These are phyloP conservation scores for Dynastes maya DNA, from an alignment of 2,888 invertebrate species.

Conservation along the genomic window DNA sequence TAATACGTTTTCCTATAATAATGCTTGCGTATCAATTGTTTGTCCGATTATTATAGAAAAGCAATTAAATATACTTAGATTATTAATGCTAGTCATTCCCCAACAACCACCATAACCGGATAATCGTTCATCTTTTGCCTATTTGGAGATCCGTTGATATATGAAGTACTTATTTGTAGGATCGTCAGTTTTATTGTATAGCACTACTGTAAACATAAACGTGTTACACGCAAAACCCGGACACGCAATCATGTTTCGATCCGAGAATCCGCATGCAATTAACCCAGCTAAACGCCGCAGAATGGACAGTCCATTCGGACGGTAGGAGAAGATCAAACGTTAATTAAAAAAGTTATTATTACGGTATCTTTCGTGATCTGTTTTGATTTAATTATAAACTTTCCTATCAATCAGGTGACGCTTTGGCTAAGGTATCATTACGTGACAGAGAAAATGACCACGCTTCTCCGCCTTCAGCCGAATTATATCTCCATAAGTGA, in stretches of 20 bases:
- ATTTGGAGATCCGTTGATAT: constrained; percentile 18
- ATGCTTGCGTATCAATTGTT: too few species aligned
- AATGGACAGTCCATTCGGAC: constrained; percentile 16
- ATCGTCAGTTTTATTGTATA: constrained; percentile 27
- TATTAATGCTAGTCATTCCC: not conserved
- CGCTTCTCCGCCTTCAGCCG: not conserved
- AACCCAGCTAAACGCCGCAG: constrained; percentile 39
- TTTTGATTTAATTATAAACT: constrained; percentile 41
- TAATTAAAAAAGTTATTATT: constrained; percentile 43
- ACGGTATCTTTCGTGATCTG: constrained; percentile 32
- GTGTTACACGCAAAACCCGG: constrained; percentile 31
- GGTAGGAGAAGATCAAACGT: constrained; percentile 14
- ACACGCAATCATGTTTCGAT: constrained; percentile 40
- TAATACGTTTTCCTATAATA: too few species aligned
- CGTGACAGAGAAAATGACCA: not conserved
- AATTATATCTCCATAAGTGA: not conserved
- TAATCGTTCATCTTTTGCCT: constrained; percentile 28
- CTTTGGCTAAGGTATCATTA: not conserved
- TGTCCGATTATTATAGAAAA: not conserved
- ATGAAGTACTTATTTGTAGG: constrained; percentile 30
- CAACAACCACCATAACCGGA: constrained; percentile 20
- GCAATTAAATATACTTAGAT: not conserved
- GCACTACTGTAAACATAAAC: constrained; percentile 33
- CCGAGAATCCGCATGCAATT: constrained; percentile 43
- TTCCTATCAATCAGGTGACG: not conserved